Percentiles rank a stretch among this genome's conserved stretches.
These are phyloP conservation scores for Bhutanitis thaidina DNA, from an alignment of 2,888 invertebrate genomes.

Conservation along the genomic window DNA sequence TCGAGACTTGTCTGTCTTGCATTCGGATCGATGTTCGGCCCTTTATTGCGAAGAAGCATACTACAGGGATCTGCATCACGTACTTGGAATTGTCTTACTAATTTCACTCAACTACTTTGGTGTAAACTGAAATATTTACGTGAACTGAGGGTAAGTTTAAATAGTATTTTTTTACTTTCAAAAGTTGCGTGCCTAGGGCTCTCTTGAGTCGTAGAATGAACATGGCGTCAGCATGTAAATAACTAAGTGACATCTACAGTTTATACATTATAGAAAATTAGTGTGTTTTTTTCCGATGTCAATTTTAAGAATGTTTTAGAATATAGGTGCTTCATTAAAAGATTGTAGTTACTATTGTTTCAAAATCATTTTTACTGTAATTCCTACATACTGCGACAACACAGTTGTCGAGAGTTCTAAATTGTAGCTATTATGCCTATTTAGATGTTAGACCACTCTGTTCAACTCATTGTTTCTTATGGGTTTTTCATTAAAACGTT, in stretches of 20 bases:
- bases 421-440: too few species aligned
- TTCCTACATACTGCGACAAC: conserved; percentile 21
- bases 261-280: conserved; percentile 32
- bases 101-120: conserved; percentile 82
- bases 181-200: conserved; percentile 54
- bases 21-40: conserved; percentile 85
- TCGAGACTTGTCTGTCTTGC: conserved; percentile 56
- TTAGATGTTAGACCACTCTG: too few species aligned
- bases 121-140: conserved; percentile 79
- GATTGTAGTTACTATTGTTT: neutral
- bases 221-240: conserved; percentile 78
- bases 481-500: too few species aligned
- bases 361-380: neutral
- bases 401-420: conserved; percentile 28
- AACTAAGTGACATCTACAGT: conserved; percentile 58
- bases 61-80: conserved; percentile 84
- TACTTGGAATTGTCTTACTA: conserved; percentile 84
- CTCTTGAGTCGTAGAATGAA: conserved; percentile 63
- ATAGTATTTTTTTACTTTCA: conserved; percentile 34
- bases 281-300: conserved; percentile 21
- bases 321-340: neutral
- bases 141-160: conserved; percentile 71
- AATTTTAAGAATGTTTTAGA: conserved; percentile 21
- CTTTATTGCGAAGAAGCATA: conserved; percentile 82
- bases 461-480: too few species aligned